Conservation (phyloP, 1,140 invertebrate species). For the Musca domestica region DNA sequence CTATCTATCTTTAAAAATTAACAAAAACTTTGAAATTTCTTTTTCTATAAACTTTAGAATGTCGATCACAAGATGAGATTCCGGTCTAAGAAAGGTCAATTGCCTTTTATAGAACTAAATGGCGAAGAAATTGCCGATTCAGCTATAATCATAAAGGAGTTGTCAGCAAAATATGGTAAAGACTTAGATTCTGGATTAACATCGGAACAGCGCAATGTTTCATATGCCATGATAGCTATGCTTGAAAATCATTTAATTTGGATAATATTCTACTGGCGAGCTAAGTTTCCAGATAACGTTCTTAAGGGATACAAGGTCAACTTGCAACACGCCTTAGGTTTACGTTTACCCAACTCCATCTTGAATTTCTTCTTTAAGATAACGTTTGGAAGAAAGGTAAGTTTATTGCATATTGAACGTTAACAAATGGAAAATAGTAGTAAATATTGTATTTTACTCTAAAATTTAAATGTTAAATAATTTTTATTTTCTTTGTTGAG, state of each 20-base stretch:
- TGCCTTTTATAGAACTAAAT: constrained; percentile 91
- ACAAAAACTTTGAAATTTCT: background rate
- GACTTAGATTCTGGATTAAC: constrained; percentile 78
- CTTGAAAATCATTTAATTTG: constrained; percentile 90
- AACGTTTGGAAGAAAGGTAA: constrained; percentile 81
- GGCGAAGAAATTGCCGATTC: constrained; percentile 91
- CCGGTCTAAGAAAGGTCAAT: constrained; percentile 87
- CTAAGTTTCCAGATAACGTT: constrained; percentile 80
- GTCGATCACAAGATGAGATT: constrained; percentile 92
- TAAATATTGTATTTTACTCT: background rate
- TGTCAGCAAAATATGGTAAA: constrained; percentile 77
- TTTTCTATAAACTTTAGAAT: constrained; percentile 68
- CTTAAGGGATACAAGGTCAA: constrained; percentile 88
- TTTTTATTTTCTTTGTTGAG: background rate
- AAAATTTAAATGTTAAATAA: constrained; percentile 2
- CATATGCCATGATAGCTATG: constrained; percentile 93
- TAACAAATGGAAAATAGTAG: no score
- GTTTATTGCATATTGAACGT: no score
- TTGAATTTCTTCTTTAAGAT: constrained; percentile 89
- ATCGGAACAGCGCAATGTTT: constrained; percentile 79
- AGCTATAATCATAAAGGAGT: constrained; percentile 81
- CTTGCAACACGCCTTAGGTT: constrained; percentile 81
- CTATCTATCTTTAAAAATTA: no score
- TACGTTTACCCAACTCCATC: constrained; percentile 81
- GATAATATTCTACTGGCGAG: constrained; percentile 85